These are phyloP conservation scores for Lindbergichthys nudifrons DNA, from an alignment of 2,797 vertebrate species.

Conservation along the genomic window DNA sequence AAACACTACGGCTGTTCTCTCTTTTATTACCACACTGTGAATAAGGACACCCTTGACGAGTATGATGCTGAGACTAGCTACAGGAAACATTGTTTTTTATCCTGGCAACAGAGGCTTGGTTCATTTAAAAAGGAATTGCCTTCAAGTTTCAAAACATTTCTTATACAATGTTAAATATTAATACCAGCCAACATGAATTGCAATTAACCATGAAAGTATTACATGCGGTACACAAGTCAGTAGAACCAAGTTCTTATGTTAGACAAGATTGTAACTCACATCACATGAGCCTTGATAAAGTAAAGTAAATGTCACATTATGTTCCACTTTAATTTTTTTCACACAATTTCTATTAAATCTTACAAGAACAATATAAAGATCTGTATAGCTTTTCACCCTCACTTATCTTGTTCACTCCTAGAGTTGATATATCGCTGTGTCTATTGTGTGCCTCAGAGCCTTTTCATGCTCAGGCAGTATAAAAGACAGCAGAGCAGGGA, in stretches of 20 bases:
- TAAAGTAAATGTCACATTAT: constrained; percentile 51
- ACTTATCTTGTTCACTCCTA: constrained; percentile 77
- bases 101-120: constrained; percentile 25
- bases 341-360: constrained; percentile 61
- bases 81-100: constrained; percentile 50
- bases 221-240: constrained; percentile 6
- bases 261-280: constrained; percentile 17
- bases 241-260: constrained; percentile 16
- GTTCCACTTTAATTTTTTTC: constrained; percentile 42
- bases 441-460: constrained; percentile 78
- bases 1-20: constrained; percentile 55
- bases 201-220: constrained; percentile 20
- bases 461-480: constrained; percentile 79
- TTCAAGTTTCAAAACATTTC: constrained; percentile 15
- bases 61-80: constrained; percentile 47
- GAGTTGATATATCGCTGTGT: constrained; percentile 78
- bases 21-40: constrained; percentile 60
- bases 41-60: constrained; percentile 53
- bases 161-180: constrained; percentile 3
- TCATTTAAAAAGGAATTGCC: constrained; percentile 21
- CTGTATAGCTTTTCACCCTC: constrained; percentile 73
- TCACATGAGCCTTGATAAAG: constrained; percentile 38
- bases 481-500: constrained; percentile 78
- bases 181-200: constrained; percentile 12
- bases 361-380: constrained; percentile 69